These are phyloP conservation scores for Stenoptilia bipunctidactyla DNA, from an alignment of 2,888 invertebrate species.

Conservation along the genomic window DNA sequence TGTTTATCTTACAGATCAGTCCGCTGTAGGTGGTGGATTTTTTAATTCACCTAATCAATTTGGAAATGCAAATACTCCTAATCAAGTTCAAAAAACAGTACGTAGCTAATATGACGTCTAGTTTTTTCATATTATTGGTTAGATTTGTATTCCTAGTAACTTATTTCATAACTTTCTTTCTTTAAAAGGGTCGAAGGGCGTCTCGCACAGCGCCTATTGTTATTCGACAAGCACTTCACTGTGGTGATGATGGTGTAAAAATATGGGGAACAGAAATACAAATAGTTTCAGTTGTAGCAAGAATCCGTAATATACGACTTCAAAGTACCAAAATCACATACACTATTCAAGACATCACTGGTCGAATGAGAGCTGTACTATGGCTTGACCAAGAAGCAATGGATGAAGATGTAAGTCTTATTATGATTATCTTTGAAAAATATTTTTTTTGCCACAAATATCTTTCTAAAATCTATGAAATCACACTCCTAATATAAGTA, in stretches of 20 bases:
- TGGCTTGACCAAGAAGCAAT: conserved; percentile 63
- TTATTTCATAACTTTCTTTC: not conserved
- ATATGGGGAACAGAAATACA: conserved; percentile 66
- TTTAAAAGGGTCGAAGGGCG: conserved; percentile 44
- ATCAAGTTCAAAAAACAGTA: conserved; percentile 52
- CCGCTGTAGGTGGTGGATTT: conserved; percentile 57
- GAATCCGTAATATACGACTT: conserved; percentile 50
- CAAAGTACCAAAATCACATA: conserved; percentile 66
- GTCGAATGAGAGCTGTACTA: conserved; percentile 58
- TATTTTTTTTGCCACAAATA: too few species aligned
- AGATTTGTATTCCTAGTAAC: not conserved
- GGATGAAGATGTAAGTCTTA: conserved; percentile 50
- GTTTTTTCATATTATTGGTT: too few species aligned
- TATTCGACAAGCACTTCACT: conserved; percentile 55
- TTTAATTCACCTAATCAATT: conserved; percentile 59
- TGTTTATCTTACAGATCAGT: conserved; percentile 42
- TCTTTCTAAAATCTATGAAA: too few species aligned
- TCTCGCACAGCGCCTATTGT: conserved; percentile 63
- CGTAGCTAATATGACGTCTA: conserved; percentile 13
- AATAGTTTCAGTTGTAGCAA: conserved; percentile 53
- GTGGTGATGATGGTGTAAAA: conserved; percentile 59
- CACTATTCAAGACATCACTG: conserved; percentile 63
- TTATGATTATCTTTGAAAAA: too few species aligned
- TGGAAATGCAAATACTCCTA: conserved; percentile 56
- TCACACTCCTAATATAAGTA: too few species aligned